Conservation (phyloP, 2,888 invertebrate species). For the Eupsilia transversa region DNA sequence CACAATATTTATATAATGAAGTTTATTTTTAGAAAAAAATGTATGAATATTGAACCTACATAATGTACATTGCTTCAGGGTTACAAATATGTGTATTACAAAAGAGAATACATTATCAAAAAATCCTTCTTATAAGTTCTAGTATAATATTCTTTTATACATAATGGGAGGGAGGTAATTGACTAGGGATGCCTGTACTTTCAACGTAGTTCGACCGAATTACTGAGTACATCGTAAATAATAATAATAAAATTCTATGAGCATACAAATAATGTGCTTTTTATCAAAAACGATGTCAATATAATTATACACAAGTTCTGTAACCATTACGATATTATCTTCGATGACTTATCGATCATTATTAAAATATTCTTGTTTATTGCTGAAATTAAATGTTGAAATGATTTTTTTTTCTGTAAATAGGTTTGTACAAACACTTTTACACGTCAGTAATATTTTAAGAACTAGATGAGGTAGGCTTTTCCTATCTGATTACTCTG, state of each 20-base stretch:
- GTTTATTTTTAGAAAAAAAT: background rate
- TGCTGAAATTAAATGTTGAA: too few relatives aligned
- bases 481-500: too few relatives aligned
- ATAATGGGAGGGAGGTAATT: conserved; percentile 2
- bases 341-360: background rate
- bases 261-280: background rate
- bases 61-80: conserved; percentile 11
- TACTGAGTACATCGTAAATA: background rate
- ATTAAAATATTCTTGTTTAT: background rate
- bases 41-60: background rate
- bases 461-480: too few relatives aligned
- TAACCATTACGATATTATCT: background rate
- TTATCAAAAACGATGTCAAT: background rate
- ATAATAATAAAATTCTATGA: background rate
- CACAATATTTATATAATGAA: background rate
- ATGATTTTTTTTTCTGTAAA: too few relatives aligned
- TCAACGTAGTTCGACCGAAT: background rate
- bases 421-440: too few relatives aligned
- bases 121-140: conserved; percentile 3
- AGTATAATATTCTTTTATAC: background rate
- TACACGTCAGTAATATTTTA: too few relatives aligned
- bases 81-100: conserved; percentile 3
- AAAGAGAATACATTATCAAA: conserved; percentile 13
- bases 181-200: conserved; percentile 3
- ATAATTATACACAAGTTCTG: background rate